A percentile compares a stretch with the other conserved stretches of the same genome.
phyloP scores from a whole-genome alignment of 2,113 vertebrate species.

The Stegastes partitus region DNA sequence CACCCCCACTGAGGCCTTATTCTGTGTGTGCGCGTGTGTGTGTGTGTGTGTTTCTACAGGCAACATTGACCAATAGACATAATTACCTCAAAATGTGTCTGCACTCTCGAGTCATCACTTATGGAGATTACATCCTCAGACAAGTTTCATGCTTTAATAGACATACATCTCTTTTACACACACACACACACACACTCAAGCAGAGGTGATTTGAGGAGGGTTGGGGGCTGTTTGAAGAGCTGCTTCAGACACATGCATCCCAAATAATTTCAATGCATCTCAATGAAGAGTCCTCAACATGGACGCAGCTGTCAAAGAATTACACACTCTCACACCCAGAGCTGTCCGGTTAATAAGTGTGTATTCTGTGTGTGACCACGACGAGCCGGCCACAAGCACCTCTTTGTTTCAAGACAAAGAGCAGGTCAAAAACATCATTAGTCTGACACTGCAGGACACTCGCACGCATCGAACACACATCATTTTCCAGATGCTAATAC shows the following conservation, averaged over 20 bases:
- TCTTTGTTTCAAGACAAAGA: slow-evolving; percentile 76
- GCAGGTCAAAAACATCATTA: slow-evolving; percentile 69
- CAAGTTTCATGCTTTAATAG: slow-evolving; percentile 47
- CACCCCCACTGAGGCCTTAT: not conserved
- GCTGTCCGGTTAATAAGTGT: slow-evolving; percentile 29
- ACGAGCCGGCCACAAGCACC: slow-evolving; percentile 55
- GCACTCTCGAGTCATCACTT: slow-evolving; percentile 60
- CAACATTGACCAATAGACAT: slow-evolving; percentile 50
- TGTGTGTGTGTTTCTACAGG: slow-evolving; percentile 2
- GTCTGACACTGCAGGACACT: slow-evolving; percentile 48
- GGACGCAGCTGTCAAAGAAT: slow-evolving; percentile 65
- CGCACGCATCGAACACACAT: slow-evolving; percentile 20
- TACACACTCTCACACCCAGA: slow-evolving; percentile 30
- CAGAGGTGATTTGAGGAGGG: slow-evolving; percentile 41
- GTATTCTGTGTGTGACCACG: slow-evolving; percentile 45
- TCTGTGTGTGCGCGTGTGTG: slow-evolving; percentile 1
- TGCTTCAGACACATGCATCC: slow-evolving; percentile 63
- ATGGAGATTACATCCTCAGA: slow-evolving; percentile 61
- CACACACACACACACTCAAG: slow-evolving; percentile 22
- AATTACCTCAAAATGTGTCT: slow-evolving; percentile 69
- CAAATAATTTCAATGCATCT: slow-evolving; percentile 76
- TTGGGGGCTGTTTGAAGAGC: slow-evolving; percentile 67
- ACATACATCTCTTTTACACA: not conserved
- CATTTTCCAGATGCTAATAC: slow-evolving; percentile 66
- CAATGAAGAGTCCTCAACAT: slow-evolving; percentile 74